Evolutionary conservation across 2,888 invertebrate species (phyloP).

Genomic region (Drosophila suboccidentalis): DNA sequence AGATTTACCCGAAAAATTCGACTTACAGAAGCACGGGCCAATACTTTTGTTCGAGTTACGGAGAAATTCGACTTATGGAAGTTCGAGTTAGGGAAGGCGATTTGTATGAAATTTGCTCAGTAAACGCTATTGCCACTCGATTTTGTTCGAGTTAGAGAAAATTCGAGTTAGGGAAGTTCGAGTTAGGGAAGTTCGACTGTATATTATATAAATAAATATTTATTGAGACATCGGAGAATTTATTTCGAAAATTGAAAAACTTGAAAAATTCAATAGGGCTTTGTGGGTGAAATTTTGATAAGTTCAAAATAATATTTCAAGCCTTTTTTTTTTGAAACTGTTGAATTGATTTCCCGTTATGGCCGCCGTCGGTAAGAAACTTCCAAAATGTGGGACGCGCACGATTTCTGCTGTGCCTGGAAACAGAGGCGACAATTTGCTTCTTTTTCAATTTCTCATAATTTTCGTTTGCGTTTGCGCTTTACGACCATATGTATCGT

Average conservation of each 20-base stretch:
- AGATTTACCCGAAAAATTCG: too few relatives aligned
- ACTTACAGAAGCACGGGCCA: too few relatives aligned
- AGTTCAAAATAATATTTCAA: not conserved
- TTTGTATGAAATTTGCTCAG: too few relatives aligned
- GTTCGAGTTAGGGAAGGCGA: too few relatives aligned
- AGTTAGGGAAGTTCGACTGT: too few relatives aligned
- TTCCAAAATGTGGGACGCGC: not conserved
- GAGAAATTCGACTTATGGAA: too few relatives aligned
- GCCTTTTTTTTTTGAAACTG: not conserved
- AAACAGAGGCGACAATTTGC: constrained; percentile 5
- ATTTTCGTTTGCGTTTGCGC: constrained; percentile 37
- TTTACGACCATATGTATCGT: constrained; percentile 10
- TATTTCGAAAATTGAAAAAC: not conserved
- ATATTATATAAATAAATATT: too few relatives aligned
- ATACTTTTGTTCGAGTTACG: too few relatives aligned
- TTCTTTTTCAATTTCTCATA: not conserved
- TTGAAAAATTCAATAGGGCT: not conserved
- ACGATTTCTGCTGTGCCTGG: not conserved
- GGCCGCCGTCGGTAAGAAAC: constrained; percentile 2
- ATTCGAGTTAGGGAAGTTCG: too few relatives aligned
- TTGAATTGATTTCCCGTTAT: not conserved
- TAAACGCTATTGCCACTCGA: too few relatives aligned
- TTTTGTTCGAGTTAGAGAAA: too few relatives aligned
- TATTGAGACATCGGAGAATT: not conserved
- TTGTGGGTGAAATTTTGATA: not conserved